Percentiles rank a stretch among this genome's conserved stretches.
phyloP scores from a whole-genome alignment of 2,888 invertebrate genomes.

The Caprella mutica region DNA sequence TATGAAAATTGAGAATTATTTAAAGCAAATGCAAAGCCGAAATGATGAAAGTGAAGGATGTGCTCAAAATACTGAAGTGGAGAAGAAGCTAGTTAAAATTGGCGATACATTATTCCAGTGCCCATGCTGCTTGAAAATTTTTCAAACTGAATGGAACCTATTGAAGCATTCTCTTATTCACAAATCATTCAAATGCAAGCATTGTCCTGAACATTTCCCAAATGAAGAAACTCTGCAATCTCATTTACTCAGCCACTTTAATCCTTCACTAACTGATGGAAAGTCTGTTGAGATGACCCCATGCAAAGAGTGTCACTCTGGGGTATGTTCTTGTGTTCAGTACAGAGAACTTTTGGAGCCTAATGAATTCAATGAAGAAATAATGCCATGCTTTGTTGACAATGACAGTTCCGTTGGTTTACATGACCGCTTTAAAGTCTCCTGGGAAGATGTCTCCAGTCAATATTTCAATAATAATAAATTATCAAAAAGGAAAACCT shows the following conservation, averaged over 20 bases:
- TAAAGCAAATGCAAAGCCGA: background rate
- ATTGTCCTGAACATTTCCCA: slow-evolving; percentile 17
- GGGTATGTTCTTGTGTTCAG: too few species aligned
- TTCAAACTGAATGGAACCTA: slow-evolving; percentile 27
- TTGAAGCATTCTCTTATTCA: slow-evolving; percentile 28
- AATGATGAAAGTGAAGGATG: too few species aligned
- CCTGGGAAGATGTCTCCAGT: too few species aligned
- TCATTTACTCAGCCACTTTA: slow-evolving; percentile 23
- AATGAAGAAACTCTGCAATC: slow-evolving; percentile 16
- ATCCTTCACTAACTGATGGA: slow-evolving; percentile 19
- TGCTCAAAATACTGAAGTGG: background rate
- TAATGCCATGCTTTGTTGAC: too few species aligned
- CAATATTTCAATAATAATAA: too few species aligned
- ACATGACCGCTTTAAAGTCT: too few species aligned
- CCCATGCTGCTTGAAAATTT: slow-evolving; percentile 27
- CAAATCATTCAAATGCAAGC: slow-evolving; percentile 17
- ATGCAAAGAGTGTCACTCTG: too few species aligned
- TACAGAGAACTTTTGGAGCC: too few species aligned
- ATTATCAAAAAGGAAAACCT: too few species aligned
- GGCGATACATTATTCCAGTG: slow-evolving; percentile 20
- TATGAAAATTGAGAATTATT: background rate
- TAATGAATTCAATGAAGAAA: too few species aligned
- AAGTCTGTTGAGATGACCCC: too few species aligned
- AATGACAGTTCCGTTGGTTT: too few species aligned
- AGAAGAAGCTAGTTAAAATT: background rate